Percentiles rank a stretch among this genome's conserved stretches.
phyloP scores from a whole-genome alignment of 2,888 invertebrate species.

The Busseola fusca region DNA sequence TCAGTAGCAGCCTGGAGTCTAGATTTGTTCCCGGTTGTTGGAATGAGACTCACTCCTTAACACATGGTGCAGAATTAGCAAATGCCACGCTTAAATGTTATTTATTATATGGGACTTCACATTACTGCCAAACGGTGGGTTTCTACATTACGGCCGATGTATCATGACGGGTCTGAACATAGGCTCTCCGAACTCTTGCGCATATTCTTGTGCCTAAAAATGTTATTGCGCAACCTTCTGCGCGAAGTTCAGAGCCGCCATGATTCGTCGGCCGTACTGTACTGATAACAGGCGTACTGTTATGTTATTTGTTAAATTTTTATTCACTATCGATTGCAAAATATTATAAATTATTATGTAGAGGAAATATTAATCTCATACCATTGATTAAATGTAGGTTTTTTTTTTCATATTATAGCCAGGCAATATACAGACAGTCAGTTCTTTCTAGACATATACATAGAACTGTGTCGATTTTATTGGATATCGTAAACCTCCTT shows the following conservation, averaged over 20 bases:
- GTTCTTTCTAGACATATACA: conserved; percentile 18
- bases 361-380: background rate
- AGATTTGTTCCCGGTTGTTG: background rate
- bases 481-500: conserved; percentile 38
- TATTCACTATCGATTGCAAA: background rate
- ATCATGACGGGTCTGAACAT: too few relatives aligned
- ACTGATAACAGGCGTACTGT: background rate
- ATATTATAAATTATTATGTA: background rate
- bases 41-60: background rate
- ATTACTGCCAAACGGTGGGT: background rate
- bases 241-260: too few relatives aligned
- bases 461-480: conserved; percentile 41
- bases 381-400: background rate
- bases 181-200: too few relatives aligned
- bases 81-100: too few relatives aligned
- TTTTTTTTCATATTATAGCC: background rate
- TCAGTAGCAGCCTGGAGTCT: background rate
- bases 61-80: too few relatives aligned
- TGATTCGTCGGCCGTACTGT: too few relatives aligned
- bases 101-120: background rate
- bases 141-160: too few relatives aligned
- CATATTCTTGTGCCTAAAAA: too few relatives aligned
- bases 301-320: background rate
- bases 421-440: background rate
- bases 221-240: too few relatives aligned